Evolutionary conservation across 2,888 invertebrate species (phyloP), one percentile per base, ranked within the genome.

Genomic region (Thumatha senex): DNA sequence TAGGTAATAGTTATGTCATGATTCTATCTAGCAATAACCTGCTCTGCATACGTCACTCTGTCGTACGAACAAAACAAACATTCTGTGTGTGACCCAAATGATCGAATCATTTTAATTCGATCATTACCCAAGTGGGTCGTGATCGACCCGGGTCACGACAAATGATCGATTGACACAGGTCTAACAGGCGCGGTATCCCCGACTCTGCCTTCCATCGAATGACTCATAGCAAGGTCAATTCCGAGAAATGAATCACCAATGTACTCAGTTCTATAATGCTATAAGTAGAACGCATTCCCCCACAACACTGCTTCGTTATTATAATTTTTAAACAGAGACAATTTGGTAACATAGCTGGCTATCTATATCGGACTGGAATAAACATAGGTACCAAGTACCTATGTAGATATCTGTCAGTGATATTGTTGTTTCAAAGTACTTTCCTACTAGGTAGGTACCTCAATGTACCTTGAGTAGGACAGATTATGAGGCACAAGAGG

Each of bases 141-240:
- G n/a, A n/a, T n/a, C n/a, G n/a, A n/a, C n/a, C n/a, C n/a, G n/a
- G n/a, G n/a, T n/a, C n/a, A n/a, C n/a, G n/a, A n/a, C n/a, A n/a
- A n/a, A n/a, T n/a, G n/a, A n/a, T n/a, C n/a, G n/a, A n/a, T n/a
- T n/a, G n/a, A n/a, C n/a, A n/a, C n/a, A n/a, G n/a, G n/a, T n/a
- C n/a, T n/a, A n/a, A n/a, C n/a, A 89, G 86, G 89, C 89, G 90
- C 92, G 92, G 91, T 91, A 92, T 92, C 91, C 92, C 92, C 92
- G 81, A 89, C 90, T 90, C 89, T 91, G 91, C 90, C 89, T 89
- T 87, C 88, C 86, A 89, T 74, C 89, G 91, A 92, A 89, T 92
- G 92, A 92, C 92, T 92, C 92, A 92, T 91, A 85, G 90, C 92
- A 91, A 92, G 92, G 92, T 92, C 92, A 92, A 92, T 92, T 92